Evolutionary conservation across 2,888 invertebrate species (phyloP), one percentile per base, ranked within the genome.

Genomic region (Augochlorella aurata): DNA sequence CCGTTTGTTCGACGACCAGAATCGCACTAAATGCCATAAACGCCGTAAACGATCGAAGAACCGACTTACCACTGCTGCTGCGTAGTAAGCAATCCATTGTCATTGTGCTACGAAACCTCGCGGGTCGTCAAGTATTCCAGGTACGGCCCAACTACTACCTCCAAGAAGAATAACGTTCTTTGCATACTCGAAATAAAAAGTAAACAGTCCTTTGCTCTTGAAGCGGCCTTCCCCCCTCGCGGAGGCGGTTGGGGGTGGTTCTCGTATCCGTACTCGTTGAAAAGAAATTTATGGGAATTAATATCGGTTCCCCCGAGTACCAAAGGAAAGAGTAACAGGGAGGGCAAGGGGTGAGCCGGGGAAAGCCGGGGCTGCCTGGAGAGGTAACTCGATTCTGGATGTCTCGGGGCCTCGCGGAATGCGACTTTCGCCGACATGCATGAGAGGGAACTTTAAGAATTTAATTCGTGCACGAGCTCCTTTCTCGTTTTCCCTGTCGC

Each of bases 271-370:
- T 90, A 88, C 88, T 87, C 90, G 90, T 90, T 93, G 92, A 93
- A 93, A 93, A 93, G 90, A 93, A 93, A 93, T 93, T 93, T 93
- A 93, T 93, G 93, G 93, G 93, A 93, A 93, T 93, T 93, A 93
- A 93, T 93, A 93, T 93, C 91, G 92, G 93, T 91, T 92, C 92
- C 92, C 92, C 79, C 83, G 91, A 88, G 90, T 63, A 16, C 29
- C 58, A 77, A 81, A 83, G 80, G 80, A 79, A 85, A 63, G 61
- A 29, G 29, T 38, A 38, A 38, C 38, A 7, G 71, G 77, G 83
- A 66, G 47, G 50, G 9, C 16, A 10, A 66, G 80, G 82, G 84
- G 38, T 38, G 38, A 38, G 38, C 38, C 38, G 81, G 79, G 77
- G 85, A 83, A 12, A 84, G 71, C 81, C 29, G 44, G 67, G 29